Conservation (phyloP, 1,140 invertebrate species). For the Brachionus rotundiformis region DNA sequence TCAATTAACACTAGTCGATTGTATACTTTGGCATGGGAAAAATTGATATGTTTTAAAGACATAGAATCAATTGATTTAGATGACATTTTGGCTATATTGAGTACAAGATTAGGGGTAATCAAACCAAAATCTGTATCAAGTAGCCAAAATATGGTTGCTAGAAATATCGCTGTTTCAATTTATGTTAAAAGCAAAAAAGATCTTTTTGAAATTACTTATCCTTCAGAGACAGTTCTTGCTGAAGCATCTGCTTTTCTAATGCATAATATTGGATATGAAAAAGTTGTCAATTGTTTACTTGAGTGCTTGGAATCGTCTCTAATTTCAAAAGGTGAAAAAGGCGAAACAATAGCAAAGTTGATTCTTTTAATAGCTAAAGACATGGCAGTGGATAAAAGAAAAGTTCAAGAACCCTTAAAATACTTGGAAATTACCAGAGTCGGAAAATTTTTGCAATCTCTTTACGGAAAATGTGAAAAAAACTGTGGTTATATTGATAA, state of each 20-base stretch:
- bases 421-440: not conserved
- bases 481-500: not conserved
- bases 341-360: not conserved
- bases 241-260: conserved; percentile 19
- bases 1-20: not conserved
- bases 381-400: not conserved
- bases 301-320: not conserved
- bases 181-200: not conserved
- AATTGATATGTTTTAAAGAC: not conserved
- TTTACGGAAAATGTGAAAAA: not conserved
- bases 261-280: not conserved
- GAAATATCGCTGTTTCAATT: not conserved
- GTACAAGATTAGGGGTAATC: not conserved
- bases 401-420: not conserved
- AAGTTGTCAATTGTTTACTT: not conserved
- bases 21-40: not conserved
- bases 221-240: not conserved
- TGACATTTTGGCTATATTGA: not conserved
- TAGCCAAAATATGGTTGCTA: not conserved
- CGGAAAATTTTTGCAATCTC: not conserved
- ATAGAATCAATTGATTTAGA: not conserved
- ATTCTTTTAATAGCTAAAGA: not conserved
- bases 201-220: not conserved
- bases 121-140: not conserved
- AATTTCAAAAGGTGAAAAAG: conserved; percentile 21